Conservation (phyloP, 1,140 invertebrate species). For the Caenorhabditis elegans region DNA sequence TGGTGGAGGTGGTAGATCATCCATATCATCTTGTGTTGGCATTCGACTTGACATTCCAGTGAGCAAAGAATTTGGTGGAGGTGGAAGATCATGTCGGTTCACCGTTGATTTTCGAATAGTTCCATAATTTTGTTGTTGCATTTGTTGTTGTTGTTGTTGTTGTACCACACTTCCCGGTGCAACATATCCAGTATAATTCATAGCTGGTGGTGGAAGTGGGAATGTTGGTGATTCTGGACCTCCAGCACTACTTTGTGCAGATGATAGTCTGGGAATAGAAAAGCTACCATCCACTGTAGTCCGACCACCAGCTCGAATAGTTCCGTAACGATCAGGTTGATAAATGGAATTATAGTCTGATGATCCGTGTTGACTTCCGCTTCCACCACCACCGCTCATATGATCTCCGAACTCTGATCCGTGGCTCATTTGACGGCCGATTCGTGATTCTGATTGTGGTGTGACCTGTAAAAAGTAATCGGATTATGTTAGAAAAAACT, state of each 20-base stretch:
- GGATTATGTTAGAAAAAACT: too few relatives aligned
- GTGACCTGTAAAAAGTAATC: background rate
- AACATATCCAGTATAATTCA: background rate
- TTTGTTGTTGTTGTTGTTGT: background rate
- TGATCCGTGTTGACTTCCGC: constrained; percentile 43
- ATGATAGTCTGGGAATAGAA: background rate
- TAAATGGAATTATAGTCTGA: constrained; percentile 21
- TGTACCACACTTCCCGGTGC: background rate
- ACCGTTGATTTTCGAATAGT: background rate
- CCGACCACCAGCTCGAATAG: background rate
- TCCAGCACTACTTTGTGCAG: background rate
- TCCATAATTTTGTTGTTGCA: background rate
- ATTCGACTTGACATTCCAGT: background rate
- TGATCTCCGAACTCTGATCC: constrained; percentile 1
- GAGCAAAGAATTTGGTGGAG: background rate
- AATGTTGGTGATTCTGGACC: constrained; percentile 30
- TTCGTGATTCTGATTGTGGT: background rate
- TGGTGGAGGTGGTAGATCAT: constrained; percentile 6
- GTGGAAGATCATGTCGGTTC: background rate
- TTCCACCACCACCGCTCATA: background rate
- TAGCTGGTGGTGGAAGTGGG: constrained; percentile 25
- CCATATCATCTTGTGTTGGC: background rate
- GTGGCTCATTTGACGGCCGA: background rate
- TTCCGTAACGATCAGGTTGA: constrained; percentile 26
- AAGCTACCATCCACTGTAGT: background rate